Evolutionary conservation across 2,888 invertebrate species (phyloP).

Genomic region (Hylaea fasciaria): DNA sequence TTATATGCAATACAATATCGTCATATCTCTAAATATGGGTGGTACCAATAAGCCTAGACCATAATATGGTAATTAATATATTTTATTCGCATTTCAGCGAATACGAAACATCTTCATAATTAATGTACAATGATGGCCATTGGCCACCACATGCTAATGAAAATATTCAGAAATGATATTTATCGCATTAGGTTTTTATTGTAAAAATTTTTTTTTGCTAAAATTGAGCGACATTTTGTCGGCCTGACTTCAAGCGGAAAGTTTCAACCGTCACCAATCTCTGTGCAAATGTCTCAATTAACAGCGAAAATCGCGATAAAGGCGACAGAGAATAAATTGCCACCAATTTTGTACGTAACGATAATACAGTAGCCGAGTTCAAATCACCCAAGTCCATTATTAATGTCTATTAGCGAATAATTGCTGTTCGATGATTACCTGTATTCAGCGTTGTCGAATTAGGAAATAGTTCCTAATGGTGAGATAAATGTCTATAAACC

Average conservation of each 20-base stretch:
- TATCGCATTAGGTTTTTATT: neutral
- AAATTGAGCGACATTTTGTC: neutral
- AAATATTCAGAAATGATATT: neutral
- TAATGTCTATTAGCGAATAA: constrained; percentile 54
- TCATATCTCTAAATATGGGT: too few relatives aligned
- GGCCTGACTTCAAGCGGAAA: constrained; percentile 2
- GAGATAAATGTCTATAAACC: neutral
- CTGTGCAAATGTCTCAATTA: constrained; percentile 78
- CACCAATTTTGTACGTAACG: constrained; percentile 64
- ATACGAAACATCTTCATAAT: too few relatives aligned
- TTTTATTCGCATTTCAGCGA: too few relatives aligned
- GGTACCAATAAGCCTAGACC: too few relatives aligned
- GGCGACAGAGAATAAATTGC: constrained; percentile 70
- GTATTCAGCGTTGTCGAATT: constrained; percentile 22
- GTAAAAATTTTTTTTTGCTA: neutral
- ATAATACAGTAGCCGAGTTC: constrained; percentile 62
- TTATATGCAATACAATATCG: too few relatives aligned
- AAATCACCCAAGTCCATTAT: constrained; percentile 52
- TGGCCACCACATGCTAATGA: neutral
- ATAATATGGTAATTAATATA: too few relatives aligned
- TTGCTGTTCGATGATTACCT: constrained; percentile 45
- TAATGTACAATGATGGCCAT: neutral
- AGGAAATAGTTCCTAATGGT: neutral
- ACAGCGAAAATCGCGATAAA: constrained; percentile 70
- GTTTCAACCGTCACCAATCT: constrained; percentile 58